Evolutionary conservation across 2,797 vertebrate species (phyloP).

Genomic region (Clarias fuscus): DNA sequence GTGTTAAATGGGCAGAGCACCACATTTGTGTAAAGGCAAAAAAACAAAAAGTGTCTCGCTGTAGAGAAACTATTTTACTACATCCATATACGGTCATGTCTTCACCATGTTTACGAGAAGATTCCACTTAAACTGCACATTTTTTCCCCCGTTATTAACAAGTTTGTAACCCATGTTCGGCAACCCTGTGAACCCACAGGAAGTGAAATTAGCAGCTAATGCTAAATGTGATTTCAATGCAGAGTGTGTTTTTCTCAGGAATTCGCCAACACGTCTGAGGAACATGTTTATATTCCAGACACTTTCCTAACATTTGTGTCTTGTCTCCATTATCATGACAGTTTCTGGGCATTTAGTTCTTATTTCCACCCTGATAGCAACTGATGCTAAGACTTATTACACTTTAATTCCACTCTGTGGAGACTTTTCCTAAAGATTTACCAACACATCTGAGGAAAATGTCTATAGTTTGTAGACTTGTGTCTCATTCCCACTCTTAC

Average conservation of each 20-base stretch:
- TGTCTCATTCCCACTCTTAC: not conserved
- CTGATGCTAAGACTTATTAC: not conserved
- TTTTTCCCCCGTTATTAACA: not conserved
- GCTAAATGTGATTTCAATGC: not conserved
- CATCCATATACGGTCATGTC: slow-evolving; percentile 16
- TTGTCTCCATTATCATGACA: not conserved
- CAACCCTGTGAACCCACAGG: not conserved
- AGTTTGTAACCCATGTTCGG: not conserved
- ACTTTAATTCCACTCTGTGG: not conserved
- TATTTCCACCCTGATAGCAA: not conserved
- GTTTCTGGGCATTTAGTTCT: not conserved
- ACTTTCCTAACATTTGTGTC: not conserved
- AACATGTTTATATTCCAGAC: not conserved
- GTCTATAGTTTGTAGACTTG: not conserved
- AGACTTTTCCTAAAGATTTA: not conserved
- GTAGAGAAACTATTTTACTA: slow-evolving; percentile 26
- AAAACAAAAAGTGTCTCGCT: slow-evolving; percentile 36
- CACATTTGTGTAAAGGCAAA: slow-evolving; percentile 40
- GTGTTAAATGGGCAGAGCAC: slow-evolving; percentile 56
- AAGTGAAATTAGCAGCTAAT: not conserved
- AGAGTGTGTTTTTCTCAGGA: too few species aligned
- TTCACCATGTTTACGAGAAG: slow-evolving; percentile 23
- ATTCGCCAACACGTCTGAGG: not conserved
- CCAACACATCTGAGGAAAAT: not conserved
- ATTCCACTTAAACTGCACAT: slow-evolving; percentile 4